Percentiles rank a stretch among this genome's conserved stretches.
phyloP scores from a whole-genome alignment of 2,888 invertebrate species.

The Lasioglossum zephyrum region DNA sequence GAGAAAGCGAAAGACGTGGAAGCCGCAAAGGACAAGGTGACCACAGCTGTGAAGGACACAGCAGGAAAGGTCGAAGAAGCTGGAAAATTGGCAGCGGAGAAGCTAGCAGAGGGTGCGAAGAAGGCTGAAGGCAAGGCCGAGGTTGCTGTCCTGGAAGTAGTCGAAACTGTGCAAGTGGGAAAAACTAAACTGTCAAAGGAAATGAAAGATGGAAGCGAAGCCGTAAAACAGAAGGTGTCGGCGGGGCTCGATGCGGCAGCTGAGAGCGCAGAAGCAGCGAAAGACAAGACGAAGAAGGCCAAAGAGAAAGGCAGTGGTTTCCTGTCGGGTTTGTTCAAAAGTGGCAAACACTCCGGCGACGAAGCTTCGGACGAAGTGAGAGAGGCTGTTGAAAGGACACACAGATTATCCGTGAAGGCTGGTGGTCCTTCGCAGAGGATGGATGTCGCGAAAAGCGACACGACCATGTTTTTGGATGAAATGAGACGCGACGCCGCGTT shows the following conservation, averaged over 20 bases:
- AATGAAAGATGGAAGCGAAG: conserved; percentile 60
- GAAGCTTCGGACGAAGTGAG: conserved; percentile 73
- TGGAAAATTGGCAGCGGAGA: conserved; percentile 11
- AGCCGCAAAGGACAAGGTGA: conserved; percentile 55
- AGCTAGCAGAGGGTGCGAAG: conserved; percentile 49
- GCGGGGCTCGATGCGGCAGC: conserved; percentile 20
- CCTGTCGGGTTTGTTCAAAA: conserved; percentile 71
- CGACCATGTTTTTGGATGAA: conserved; percentile 67
- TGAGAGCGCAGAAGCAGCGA: conserved; percentile 73
- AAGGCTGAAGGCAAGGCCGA: conserved; percentile 17
- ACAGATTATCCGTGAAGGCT: conserved; percentile 24
- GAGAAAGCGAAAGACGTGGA: conserved; percentile 54
- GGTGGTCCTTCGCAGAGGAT: background rate
- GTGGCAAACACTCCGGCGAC: conserved; percentile 65
- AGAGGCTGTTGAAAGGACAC: conserved; percentile 81
- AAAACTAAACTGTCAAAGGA: conserved; percentile 62
- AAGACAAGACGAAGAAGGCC: conserved; percentile 70
- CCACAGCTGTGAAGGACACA: conserved; percentile 61
- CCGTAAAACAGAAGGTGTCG: conserved; percentile 38
- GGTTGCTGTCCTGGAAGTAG: background rate
- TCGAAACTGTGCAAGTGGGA: conserved; percentile 69
- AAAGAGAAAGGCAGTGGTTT: conserved; percentile 73
- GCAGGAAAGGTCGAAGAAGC: conserved; percentile 37
- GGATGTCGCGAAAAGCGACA: background rate
- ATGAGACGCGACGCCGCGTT: conserved; percentile 70